Percentiles rank a stretch among this genome's conserved stretches.
phyloP scores from a whole-genome alignment of 2,888 invertebrate species.

The Ephialtes manifestator region DNA sequence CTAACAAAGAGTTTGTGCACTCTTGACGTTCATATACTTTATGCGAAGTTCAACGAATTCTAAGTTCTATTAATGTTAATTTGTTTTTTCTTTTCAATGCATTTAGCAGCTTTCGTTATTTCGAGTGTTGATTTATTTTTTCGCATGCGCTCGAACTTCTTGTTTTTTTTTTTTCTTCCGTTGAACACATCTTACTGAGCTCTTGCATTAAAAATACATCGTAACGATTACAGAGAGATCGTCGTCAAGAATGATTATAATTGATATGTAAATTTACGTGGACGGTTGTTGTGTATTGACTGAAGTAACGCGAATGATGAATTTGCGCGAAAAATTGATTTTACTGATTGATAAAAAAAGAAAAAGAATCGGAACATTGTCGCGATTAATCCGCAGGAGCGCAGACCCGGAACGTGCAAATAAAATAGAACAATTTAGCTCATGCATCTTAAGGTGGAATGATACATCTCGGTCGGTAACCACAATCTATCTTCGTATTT shows the following conservation, averaged over 20 bases:
- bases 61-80: constrained; percentile 3
- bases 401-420: constrained; percentile 13
- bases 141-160: constrained; percentile 12
- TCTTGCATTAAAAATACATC: constrained; percentile 24
- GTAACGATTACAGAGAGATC: constrained; percentile 25
- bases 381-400: constrained; percentile 10
- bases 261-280: constrained; percentile 43
- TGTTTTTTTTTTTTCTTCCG: background rate
- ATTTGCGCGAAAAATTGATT: constrained; percentile 15
- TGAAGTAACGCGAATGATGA: background rate
- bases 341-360: constrained; percentile 5
- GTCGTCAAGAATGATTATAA: constrained; percentile 33
- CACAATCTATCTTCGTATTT: too few species aligned
- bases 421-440: constrained; percentile 8
- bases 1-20: constrained; percentile 60
- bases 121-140: constrained; percentile 10
- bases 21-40: constrained; percentile 34
- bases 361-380: constrained; percentile 15
- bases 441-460: constrained; percentile 6
- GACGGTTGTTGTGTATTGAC: constrained; percentile 21
- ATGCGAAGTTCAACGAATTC: constrained; percentile 30
- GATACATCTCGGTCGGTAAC: too few species aligned
- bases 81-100: constrained; percentile 22
- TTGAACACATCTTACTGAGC: constrained; percentile 24
- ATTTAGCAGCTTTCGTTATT: constrained; percentile 22